These are phyloP conservation scores for Notarius lentiginosus DNA, from an alignment of 2,113 vertebrate species.

Conservation along the genomic window DNA sequence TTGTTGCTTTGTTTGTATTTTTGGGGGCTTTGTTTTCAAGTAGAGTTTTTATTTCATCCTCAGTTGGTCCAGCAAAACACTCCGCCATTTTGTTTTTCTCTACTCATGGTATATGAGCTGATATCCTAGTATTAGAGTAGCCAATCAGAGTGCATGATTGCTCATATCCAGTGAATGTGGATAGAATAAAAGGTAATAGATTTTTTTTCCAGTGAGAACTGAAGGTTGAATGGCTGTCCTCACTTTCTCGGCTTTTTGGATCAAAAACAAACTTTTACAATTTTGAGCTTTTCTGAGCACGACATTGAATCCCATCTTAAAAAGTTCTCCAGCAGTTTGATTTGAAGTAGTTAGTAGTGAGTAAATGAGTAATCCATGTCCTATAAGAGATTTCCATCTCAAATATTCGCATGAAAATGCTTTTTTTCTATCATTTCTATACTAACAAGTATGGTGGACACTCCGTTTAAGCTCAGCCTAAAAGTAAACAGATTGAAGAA, in stretches of 20 bases:
- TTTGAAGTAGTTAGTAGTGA: background rate
- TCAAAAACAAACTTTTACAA: background rate
- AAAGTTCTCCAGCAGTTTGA: background rate
- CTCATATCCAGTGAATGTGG: too few relatives aligned
- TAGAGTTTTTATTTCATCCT: too few relatives aligned
- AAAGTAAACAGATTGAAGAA: background rate
- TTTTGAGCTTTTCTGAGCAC: too few relatives aligned
- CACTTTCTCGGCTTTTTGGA: background rate
- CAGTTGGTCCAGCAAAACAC: too few relatives aligned
- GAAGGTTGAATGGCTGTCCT: background rate
- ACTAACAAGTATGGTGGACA: background rate
- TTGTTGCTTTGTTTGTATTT: too few relatives aligned
- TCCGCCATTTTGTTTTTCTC: too few relatives aligned
- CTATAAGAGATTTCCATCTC: background rate
- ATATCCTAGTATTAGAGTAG: too few relatives aligned
- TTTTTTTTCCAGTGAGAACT: too few relatives aligned
- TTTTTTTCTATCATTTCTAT: background rate
- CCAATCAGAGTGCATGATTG: too few relatives aligned
- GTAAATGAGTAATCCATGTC: background rate
- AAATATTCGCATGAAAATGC: background rate
- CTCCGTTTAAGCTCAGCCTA: background rate
- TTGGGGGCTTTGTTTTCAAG: too few relatives aligned
- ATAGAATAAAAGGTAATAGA: too few relatives aligned
- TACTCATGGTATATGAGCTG: too few relatives aligned
- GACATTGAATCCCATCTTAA: background rate